phyloP scores from a whole-genome alignment of 2,888 invertebrate genomes.

The Ypsolopha scabrella region DNA sequence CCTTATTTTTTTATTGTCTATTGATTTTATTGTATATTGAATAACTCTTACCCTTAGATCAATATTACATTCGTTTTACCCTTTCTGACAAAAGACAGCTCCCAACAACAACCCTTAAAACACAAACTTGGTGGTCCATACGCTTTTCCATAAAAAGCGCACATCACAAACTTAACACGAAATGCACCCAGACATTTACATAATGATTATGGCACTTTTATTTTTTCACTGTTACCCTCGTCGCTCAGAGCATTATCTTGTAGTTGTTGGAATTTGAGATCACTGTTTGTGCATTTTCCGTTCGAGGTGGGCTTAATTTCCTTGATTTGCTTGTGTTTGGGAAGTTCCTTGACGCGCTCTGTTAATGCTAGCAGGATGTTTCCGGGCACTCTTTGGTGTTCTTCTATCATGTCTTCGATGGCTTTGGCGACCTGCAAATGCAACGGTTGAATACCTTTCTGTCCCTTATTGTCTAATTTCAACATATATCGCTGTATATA shows the following conservation, averaged over 20 bases:
- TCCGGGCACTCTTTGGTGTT: slow-evolving; percentile 89
- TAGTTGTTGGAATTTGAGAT: slow-evolving; percentile 14
- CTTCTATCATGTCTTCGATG: slow-evolving; percentile 80
- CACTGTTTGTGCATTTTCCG: slow-evolving; percentile 46
- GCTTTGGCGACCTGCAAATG: slow-evolving; percentile 79
- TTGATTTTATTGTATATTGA: too few species aligned
- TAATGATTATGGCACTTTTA: slow-evolving; percentile 23
- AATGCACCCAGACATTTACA: not conserved
- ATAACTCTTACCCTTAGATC: too few species aligned
- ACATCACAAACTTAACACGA: not conserved
- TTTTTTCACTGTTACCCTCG: slow-evolving; percentile 23
- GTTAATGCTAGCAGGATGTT: slow-evolving; percentile 84
- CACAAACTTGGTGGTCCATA: too few species aligned
- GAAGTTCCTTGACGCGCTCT: slow-evolving; percentile 71
- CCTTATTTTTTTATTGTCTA: too few species aligned
- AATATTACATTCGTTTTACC: too few species aligned
- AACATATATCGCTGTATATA: too few species aligned
- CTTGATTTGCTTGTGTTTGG: slow-evolving; percentile 27
- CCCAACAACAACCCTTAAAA: too few species aligned
- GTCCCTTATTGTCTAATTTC: too few species aligned
- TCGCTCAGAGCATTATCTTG: slow-evolving; percentile 14
- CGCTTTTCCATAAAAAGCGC: too few species aligned
- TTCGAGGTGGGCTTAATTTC: slow-evolving; percentile 15
- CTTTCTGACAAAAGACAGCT: too few species aligned
- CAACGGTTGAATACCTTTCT: too few species aligned